A percentile compares a stretch with the other conserved stretches of the same genome.
Evolutionary conservation across 2,113 vertebrate species (phyloP).

Genomic region (Poeciliopsis occidentalis): DNA sequence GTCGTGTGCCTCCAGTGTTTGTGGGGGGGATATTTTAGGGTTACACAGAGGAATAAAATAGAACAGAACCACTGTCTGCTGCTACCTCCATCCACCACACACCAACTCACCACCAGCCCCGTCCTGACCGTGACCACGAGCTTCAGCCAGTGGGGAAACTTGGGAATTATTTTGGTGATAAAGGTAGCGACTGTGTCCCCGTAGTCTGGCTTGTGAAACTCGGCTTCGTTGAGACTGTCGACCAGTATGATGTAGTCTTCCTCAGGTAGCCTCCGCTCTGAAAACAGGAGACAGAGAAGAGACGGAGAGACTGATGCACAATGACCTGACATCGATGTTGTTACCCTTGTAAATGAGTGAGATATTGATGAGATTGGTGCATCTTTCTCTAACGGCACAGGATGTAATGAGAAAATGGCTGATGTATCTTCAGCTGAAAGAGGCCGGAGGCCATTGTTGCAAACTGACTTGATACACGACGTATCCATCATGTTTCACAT

Average conservation of each 20-base stretch:
- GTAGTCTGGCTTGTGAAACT: constrained; percentile 98
- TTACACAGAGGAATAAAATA: neutral
- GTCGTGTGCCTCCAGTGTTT: neutral
- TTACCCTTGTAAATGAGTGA: neutral
- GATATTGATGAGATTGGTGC: neutral
- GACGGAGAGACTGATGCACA: neutral
- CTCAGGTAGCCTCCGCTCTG: constrained; percentile 92
- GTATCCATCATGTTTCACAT: constrained; percentile 61
- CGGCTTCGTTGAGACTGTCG: constrained; percentile 97
- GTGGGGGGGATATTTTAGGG: neutral
- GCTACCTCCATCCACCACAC: neutral
- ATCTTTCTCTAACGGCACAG: constrained; percentile 26
- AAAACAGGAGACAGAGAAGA: constrained; percentile 21
- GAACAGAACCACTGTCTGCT: neutral
- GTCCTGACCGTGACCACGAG: constrained; percentile 93
- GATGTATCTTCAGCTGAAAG: constrained; percentile 44
- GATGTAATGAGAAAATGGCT: constrained; percentile 32
- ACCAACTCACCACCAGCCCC: constrained; percentile 93
- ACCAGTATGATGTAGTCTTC: constrained; percentile 95
- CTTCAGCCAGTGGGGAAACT: constrained; percentile 94
- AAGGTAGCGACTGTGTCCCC: constrained; percentile 97
- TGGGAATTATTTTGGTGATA: constrained; percentile 88
- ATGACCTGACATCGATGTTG: neutral
- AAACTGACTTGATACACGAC: constrained; percentile 48
- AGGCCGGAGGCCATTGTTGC: constrained; percentile 34